Base-by-base conservation (phyloP, 1,140 invertebrate genomes). In the Cotesia vestalis region DNA sequence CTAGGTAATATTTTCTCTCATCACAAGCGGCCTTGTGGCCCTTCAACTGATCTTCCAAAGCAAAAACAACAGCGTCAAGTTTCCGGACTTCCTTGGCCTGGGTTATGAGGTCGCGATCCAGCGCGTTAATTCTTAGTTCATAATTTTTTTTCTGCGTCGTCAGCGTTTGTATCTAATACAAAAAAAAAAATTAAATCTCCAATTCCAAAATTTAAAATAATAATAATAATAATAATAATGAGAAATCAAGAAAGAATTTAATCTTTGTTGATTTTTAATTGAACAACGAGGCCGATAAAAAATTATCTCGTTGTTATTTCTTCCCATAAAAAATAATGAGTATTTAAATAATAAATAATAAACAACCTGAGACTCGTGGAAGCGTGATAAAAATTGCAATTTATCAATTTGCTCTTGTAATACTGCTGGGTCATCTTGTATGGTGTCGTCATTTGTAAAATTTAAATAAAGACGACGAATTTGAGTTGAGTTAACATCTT, bases 401-500 rank as follows among this genome's bases (percentile, higher is more conserved):
- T 76, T 85, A 69, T 89, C 88, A 0, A 89, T 55, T 75, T 84
- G 86, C 60, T 83, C 77, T 66, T 88, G 83, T 5, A 89, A 74
- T 1, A 79, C 68, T 3, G 69, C 78, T 14, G 78, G 71, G 78
- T 88, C 83, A 63, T 82, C 80, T 6, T 70, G 73, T 3, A 79
- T 55, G 17, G 75, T 79, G 73, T 91, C 89, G 66, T 88, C 85
- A 61, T 86, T 89, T 5, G 88, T 82, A 40, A 90, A 76, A 75
- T 89, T 92, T 1, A 92, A 91, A 77, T 89, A 93, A 2, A 93
- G 77, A 4, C 89, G 89, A 73, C 89, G 88, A 73, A 91, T 88
- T 66, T 86, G 89, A 12, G 86, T 87, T 9, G 88, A 82, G 2
- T 88, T 89, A 17, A 90, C 88, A 81, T 89, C 90, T 63, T 89